Conservation (phyloP, 2,113 vertebrate genomes). For the Capreolus pygargus region DNA sequence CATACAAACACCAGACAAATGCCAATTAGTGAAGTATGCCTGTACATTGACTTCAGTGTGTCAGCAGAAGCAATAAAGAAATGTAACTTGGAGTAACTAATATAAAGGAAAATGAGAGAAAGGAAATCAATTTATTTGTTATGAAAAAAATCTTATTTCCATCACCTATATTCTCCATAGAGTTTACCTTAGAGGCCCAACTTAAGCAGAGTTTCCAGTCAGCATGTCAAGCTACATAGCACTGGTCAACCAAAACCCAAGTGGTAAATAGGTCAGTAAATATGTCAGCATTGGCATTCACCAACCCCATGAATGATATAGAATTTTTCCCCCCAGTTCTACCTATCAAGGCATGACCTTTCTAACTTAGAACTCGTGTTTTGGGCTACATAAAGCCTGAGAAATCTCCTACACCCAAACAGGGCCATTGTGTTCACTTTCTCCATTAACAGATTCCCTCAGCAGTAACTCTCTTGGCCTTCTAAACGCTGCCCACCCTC, state of each 20-base stretch:
- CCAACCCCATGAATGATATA: neutral
- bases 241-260: neutral
- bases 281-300: neutral
- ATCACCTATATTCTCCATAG: neutral
- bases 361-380: neutral
- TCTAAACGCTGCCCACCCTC: neutral
- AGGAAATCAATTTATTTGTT: constrained; percentile 18
- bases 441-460: neutral
- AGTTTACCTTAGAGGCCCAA: neutral
- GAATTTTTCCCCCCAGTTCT: neutral
- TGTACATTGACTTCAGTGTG: neutral
- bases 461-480: neutral
- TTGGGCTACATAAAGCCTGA: neutral
- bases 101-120: neutral
- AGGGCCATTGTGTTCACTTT: neutral
- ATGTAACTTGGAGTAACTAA: neutral
- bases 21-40: constrained; percentile 26
- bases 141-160: neutral
- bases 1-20: constrained; percentile 35
- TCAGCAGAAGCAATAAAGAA: neutral
- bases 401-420: neutral
- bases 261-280: neutral
- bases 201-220: neutral
- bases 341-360: neutral
- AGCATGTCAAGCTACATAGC: neutral